These are phyloP conservation scores for Calidris pygmaea DNA, from an alignment of 2,113 vertebrate genomes.

Conservation along the genomic window DNA sequence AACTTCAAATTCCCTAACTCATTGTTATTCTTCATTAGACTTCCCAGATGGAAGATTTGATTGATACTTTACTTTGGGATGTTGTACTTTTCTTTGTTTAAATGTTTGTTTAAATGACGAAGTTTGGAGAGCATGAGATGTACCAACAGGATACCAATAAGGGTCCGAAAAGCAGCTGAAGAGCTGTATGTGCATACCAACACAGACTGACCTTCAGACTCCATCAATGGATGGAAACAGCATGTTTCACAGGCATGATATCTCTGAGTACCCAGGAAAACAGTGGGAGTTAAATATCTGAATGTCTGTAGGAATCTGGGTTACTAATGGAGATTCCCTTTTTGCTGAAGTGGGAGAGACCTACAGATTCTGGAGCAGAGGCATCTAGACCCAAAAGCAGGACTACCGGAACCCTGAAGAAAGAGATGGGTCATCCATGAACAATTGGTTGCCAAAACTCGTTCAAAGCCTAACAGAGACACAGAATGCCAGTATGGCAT, in stretches of 20 bases:
- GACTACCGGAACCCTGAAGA: not conserved
- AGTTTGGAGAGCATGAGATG: not conserved
- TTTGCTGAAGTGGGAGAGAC: not conserved
- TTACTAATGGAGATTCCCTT: not conserved
- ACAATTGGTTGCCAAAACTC: not conserved
- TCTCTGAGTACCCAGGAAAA: not conserved
- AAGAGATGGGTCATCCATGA: not conserved
- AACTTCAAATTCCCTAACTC: not conserved
- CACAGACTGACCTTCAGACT: not conserved
- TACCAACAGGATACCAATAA: not conserved
- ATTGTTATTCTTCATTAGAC: not conserved
- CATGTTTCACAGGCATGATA: not conserved
- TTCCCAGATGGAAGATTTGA: not conserved
- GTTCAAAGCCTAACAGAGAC: fast-evolving
- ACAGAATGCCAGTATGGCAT: not conserved
- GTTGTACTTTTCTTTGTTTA: not conserved
- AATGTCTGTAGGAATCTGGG: not conserved
- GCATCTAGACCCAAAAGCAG: not conserved
- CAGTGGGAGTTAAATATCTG: not conserved
- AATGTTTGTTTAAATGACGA: not conserved
- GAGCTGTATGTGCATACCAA: not conserved
- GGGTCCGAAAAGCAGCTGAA: not conserved
- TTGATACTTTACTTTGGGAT: not conserved
- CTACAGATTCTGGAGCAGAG: not conserved
- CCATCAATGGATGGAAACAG: not conserved